Percentiles rank a stretch among this genome's conserved stretches.
Evolutionary conservation across 2,797 vertebrate genomes (phyloP).

Genomic region (Siniperca scherzeri): DNA sequence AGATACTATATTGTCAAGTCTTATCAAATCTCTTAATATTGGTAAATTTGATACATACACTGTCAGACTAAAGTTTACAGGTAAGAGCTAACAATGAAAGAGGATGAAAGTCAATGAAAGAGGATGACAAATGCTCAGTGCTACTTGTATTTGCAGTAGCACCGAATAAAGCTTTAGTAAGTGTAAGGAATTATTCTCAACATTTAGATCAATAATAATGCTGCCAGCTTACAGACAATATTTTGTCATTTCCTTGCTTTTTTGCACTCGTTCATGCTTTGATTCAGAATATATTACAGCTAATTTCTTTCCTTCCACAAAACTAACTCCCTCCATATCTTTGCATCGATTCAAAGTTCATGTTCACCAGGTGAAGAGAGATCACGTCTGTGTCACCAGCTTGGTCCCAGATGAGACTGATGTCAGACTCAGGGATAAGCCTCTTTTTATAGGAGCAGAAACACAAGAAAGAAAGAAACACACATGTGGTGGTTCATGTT

Average conservation of each 20-base stretch:
- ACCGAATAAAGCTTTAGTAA: neutral
- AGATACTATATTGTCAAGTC: neutral
- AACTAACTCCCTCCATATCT: neutral
- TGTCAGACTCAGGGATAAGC: constrained; percentile 7
- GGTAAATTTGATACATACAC: neutral
- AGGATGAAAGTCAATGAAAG: neutral
- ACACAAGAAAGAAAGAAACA: neutral
- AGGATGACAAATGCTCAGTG: neutral
- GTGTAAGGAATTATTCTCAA: neutral
- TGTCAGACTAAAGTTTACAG: neutral
- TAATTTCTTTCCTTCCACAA: neutral
- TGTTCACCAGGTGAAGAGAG: neutral
- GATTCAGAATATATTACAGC: neutral
- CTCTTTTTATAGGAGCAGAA: constrained; percentile 11
- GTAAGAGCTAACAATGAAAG: neutral
- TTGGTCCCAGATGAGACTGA: constrained; percentile 24
- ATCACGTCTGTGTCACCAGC: neutral
- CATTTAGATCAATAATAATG: neutral
- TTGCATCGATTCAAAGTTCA: constrained; percentile 33
- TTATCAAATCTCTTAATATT: neutral
- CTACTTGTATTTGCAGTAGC: neutral
- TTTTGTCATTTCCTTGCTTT: neutral
- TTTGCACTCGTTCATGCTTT: neutral
- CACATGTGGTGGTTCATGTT: neutral
- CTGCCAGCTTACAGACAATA: neutral